Percentiles rank a stretch among this genome's conserved stretches.
phyloP scores from a whole-genome alignment of 2,113 vertebrate genomes.

The Bubo blakistoni region DNA sequence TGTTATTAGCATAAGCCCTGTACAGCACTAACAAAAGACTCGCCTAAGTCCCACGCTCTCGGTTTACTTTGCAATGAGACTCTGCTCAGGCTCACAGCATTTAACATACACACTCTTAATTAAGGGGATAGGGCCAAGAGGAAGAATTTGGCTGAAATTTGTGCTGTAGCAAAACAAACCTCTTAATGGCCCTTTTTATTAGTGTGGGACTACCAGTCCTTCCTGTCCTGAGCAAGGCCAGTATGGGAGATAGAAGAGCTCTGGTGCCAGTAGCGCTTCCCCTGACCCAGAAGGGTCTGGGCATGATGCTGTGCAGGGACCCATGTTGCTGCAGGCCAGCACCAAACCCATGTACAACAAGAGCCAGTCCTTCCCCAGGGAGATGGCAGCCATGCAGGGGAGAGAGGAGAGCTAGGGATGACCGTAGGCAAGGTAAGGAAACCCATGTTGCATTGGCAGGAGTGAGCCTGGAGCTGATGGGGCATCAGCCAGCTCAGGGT shows the following conservation, averaged over 20 bases:
- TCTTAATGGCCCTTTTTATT: background rate
- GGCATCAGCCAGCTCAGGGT: background rate
- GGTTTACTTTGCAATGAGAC: background rate
- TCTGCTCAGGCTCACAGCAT: background rate
- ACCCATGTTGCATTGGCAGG: background rate
- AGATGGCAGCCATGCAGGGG: background rate
- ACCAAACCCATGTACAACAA: no score
- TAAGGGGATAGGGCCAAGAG: background rate
- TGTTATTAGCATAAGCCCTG: background rate
- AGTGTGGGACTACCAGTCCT: background rate
- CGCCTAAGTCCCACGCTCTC: background rate
- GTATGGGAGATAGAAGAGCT: background rate
- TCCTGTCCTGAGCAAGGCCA: background rate
- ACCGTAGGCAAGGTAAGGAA: rapidly evolving
- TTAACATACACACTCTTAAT: background rate
- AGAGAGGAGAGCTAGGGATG: background rate
- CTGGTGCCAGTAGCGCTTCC: background rate
- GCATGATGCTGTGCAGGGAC: background rate
- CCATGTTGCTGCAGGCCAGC: background rate
- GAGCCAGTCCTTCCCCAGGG: background rate
- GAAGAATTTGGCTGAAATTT: background rate
- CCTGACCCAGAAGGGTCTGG: background rate
- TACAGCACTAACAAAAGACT: slow-evolving; percentile 7
- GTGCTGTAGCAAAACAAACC: background rate
- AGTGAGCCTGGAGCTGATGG: rapidly evolving